These are phyloP conservation scores for Aphidius colemani DNA, from an alignment of 2,888 invertebrate genomes.

Conservation along the genomic window DNA sequence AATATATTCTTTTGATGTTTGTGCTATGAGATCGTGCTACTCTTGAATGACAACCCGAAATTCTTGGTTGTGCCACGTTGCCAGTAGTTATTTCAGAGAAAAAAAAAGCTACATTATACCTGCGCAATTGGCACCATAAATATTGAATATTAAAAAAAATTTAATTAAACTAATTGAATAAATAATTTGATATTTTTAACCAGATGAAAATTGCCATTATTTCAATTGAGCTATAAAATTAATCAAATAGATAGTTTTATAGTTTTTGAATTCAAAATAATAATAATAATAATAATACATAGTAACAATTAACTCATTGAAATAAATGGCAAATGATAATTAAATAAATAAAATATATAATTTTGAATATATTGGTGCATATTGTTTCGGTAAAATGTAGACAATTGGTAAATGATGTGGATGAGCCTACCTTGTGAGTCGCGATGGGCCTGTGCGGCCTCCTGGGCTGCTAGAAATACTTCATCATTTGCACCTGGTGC, in stretches of 20 bases:
- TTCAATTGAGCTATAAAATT: neutral
- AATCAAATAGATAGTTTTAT: neutral
- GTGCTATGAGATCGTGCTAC: constrained; percentile 55
- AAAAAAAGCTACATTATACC: constrained; percentile 45
- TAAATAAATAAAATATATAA: constrained; percentile 1
- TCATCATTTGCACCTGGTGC: constrained; percentile 68
- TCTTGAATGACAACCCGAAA: constrained; percentile 53
- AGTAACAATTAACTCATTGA: neutral
- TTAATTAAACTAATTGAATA: no score
- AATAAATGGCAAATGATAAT: neutral
- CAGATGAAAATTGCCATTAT: neutral
- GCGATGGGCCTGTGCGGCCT: constrained; percentile 76
- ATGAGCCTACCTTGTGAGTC: constrained; percentile 89
- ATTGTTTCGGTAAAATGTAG: constrained; percentile 52
- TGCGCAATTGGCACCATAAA: constrained; percentile 54
- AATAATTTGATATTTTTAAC: no score
- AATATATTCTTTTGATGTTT: constrained; percentile 40
- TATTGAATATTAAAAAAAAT: constrained; percentile 10
- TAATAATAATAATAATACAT: neutral
- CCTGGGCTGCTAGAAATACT: constrained; percentile 82
- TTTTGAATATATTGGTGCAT: constrained; percentile 41
- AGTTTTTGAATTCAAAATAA: neutral
- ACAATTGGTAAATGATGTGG: constrained; percentile 55
- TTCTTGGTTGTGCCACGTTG: constrained; percentile 55
- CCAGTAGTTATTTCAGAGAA: constrained; percentile 42